phyloP scores from a whole-genome alignment of 2,113 vertebrate species.

The Tupaia tana region DNA sequence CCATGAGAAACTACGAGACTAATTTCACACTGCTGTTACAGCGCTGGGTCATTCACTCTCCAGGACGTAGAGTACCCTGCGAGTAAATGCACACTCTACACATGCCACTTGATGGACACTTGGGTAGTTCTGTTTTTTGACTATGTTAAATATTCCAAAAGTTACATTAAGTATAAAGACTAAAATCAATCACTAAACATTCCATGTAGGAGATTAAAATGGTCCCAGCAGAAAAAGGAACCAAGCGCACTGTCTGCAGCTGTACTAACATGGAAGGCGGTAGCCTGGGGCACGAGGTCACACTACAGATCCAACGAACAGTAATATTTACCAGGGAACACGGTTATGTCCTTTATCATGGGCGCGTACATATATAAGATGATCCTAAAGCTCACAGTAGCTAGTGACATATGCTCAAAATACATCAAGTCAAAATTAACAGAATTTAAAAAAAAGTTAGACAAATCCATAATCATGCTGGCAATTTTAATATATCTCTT shows the following conservation, averaged over 20 bases:
- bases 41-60: background rate
- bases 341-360: background rate
- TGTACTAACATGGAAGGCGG: background rate
- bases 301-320: background rate
- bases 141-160: background rate
- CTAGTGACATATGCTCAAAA: background rate
- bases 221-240: background rate
- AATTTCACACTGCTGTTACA: background rate
- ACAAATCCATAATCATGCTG: background rate
- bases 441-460: background rate
- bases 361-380: background rate
- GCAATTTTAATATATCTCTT: background rate
- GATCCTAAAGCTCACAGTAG: background rate
- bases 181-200: background rate
- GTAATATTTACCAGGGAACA: background rate
- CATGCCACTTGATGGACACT: background rate
- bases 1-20: background rate
- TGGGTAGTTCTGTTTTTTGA: background rate
- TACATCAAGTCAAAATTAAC: background rate
- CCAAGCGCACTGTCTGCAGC: background rate
- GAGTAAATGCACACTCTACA: background rate
- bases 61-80: accelerated
- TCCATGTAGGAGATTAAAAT: background rate
- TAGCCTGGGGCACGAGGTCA: background rate
- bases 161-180: background rate